Percentiles rank a stretch among this genome's conserved stretches.
These are phyloP conservation scores for Apeira syringaria DNA, from an alignment of 2,888 invertebrate genomes.

Conservation along the genomic window DNA sequence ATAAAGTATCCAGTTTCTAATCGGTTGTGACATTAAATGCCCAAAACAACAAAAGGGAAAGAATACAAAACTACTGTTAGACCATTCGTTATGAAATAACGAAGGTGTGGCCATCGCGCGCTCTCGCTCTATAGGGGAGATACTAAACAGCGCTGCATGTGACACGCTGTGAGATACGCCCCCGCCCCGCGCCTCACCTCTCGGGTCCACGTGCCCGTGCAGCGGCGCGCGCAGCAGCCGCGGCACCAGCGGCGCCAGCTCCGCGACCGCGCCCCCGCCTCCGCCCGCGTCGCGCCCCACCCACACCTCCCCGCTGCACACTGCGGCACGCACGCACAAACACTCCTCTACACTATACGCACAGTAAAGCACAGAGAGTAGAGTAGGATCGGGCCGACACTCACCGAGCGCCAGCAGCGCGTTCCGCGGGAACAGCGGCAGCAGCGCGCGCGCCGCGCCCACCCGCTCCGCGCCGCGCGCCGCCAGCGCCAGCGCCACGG, in stretches of 20 bases:
- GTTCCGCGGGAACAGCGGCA: constrained; percentile 39
- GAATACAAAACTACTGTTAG: too few species aligned
- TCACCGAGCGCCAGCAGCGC: constrained; percentile 41
- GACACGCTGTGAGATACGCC: too few species aligned
- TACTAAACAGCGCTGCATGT: constrained; percentile 26
- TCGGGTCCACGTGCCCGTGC: constrained; percentile 25
- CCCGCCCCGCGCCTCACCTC: constrained; percentile 17
- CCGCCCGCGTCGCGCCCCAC: constrained; percentile 12
- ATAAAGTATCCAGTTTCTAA: too few species aligned
- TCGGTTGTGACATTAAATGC: too few species aligned
- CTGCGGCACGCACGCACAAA: constrained; percentile 18
- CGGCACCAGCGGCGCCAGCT: constrained; percentile 40
- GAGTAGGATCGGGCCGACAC: constrained; percentile 12
- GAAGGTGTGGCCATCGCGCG: constrained; percentile 29
- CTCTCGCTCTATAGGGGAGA: constrained; percentile 6
- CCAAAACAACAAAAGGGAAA: too few species aligned
- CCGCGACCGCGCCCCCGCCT: constrained; percentile 26
- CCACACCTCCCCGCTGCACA: constrained; percentile 20
- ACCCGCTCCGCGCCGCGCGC: constrained; percentile 37
- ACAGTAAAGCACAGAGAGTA: too few species aligned
- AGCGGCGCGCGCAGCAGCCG: constrained; percentile 38
- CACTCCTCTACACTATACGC: background rate
- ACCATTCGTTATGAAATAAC: too few species aligned
- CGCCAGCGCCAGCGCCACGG: constrained; percentile 39
- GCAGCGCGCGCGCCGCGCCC: constrained; percentile 28